These are phyloP conservation scores for Drosophila kambysellisi DNA, from an alignment of 2,888 invertebrate species.

Conservation along the genomic window DNA sequence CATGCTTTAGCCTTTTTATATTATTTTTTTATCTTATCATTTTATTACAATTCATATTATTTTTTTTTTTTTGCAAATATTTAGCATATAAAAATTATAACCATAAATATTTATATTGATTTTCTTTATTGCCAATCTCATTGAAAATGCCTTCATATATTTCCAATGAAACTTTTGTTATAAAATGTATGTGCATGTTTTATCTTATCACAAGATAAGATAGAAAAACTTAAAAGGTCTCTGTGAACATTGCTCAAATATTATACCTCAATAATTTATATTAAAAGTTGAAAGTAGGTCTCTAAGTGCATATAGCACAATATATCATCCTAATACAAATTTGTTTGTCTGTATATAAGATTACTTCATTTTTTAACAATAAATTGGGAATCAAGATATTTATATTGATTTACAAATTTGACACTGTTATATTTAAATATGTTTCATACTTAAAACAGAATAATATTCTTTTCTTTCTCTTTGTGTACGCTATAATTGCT, in stretches of 20 bases:
- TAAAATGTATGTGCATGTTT: slow-evolving; percentile 8
- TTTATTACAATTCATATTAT: slow-evolving; percentile 8
- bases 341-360: not conserved
- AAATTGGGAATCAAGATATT: not conserved
- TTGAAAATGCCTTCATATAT: slow-evolving; percentile 16
- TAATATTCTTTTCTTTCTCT: not conserved
- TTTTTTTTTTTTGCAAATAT: not conserved
- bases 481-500: not conserved
- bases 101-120: slow-evolving; percentile 23
- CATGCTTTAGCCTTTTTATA: not conserved
- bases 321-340: not conserved
- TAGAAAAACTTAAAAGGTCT: slow-evolving; percentile 14
- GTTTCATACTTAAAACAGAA: not conserved
- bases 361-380: not conserved
- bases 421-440: not conserved
- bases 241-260: slow-evolving; percentile 6
- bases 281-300: not conserved
- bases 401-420: not conserved
- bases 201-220: slow-evolving; percentile 49
- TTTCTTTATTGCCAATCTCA: slow-evolving; percentile 14
- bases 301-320: not conserved
- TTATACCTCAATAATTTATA: slow-evolving; percentile 19
- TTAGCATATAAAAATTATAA: not conserved
- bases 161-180: not conserved
- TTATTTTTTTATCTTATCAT: slow-evolving; percentile 3